Conservation (phyloP, 2,888 invertebrate species). For the Oscheius onirici region DNA sequence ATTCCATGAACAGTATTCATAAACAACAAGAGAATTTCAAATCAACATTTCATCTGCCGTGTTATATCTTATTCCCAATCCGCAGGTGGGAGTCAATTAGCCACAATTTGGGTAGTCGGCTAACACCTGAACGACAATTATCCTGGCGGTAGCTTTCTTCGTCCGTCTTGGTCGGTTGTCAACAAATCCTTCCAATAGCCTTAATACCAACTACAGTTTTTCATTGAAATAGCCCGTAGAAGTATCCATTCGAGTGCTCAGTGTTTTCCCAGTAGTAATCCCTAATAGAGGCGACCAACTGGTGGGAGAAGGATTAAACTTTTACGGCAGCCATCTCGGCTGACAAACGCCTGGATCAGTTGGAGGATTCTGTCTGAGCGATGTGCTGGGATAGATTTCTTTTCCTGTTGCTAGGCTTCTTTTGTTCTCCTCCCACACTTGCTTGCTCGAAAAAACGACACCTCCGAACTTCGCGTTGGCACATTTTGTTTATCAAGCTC, state of each 20-base stretch:
- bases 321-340: slow-evolving; percentile 23
- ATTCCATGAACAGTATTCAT: too few relatives aligned
- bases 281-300: slow-evolving; percentile 15
- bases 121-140: slow-evolving; percentile 15
- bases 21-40: too few relatives aligned
- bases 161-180: not conserved
- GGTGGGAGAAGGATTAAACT: slow-evolving; percentile 32
- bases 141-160: slow-evolving; percentile 4
- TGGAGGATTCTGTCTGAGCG: not conserved
- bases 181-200: not conserved
- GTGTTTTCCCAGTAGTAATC: slow-evolving; percentile 27
- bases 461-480: not conserved
- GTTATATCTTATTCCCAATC: not conserved
- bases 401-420: not conserved
- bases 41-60: too few relatives aligned
- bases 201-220: not conserved
- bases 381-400: not conserved
- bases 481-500: not conserved
- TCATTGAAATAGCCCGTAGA: not conserved
- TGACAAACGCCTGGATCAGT: slow-evolving; percentile 10
- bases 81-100: slow-evolving; percentile 18
- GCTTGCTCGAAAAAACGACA: not conserved
- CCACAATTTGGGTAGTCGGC: slow-evolving; percentile 9
- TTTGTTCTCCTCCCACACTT: not conserved
- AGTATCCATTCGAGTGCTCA: not conserved